Base-by-base conservation (phyloP, 2,797 vertebrate species). In the Clarias platycephalus region DNA sequence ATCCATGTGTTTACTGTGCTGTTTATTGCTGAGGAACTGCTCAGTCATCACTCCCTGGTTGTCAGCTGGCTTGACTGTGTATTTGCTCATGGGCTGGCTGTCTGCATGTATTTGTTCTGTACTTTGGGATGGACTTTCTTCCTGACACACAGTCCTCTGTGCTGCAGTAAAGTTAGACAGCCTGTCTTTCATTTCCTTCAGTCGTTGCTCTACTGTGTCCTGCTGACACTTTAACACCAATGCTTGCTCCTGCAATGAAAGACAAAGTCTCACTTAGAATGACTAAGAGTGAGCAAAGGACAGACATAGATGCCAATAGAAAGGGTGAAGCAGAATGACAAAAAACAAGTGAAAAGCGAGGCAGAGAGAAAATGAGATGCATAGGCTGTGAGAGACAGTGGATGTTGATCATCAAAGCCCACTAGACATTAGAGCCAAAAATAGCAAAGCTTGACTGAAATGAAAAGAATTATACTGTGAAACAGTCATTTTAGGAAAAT, bases 141-240 rank as follows among this genome's bases (percentile, higher is more conserved):
- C 76, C 76, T 81, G 72, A 81, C 58, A 53, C n/a, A 40, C 34
- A 55, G 37, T n/a, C 76, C 22, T 74, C 18, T 87, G 89, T 80
- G 83, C 85, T 74, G 78, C 91, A 40, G 64, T 82, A 80, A 92
- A 86, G 76, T 76, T 63, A 84, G 86, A 89, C 83, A 94, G 90
- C 86, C 93, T 94, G 88, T 91, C 91, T 89, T 94, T 95, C 88
- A 95, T 90, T 85, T 95, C 94, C 78, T 91, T 89, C 84, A 92
- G 94, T 85, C 91, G 92, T 91, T 94, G 92, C n/a, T 91, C 93
- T 87, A 94, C 15, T 74, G 92, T 92, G 83, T 87, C 90, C 86
- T 94, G 95, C 91, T 91, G 92, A 37, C 93, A 89, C 86, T 95
- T 94, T 92, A 97, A 90, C 88, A 94, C 89, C 82, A 92, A 83